These are phyloP conservation scores for Aotus griseimembra DNA, from an alignment of 2,797 vertebrate genomes.

Conservation along the genomic window DNA sequence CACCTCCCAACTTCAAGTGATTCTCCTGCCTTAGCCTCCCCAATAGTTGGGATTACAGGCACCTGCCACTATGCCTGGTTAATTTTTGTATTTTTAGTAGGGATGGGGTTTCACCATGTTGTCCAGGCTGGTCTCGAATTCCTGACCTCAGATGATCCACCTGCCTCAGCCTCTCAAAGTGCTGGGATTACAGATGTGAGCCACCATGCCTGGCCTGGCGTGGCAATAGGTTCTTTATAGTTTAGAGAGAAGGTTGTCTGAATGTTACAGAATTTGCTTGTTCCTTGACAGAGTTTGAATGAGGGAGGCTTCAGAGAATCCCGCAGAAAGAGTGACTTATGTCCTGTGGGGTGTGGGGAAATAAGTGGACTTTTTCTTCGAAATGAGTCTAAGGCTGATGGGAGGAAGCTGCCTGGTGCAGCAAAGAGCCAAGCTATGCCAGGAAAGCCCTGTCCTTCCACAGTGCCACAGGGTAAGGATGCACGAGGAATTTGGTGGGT, in stretches of 20 bases:
- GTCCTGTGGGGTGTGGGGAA: not conserved
- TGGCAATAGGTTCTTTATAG: not conserved
- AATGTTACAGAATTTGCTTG: not conserved
- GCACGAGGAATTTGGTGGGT: not conserved
- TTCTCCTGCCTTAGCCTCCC: not conserved
- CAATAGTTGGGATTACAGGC: not conserved
- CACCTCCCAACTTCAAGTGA: not conserved
- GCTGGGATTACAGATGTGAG: not conserved
- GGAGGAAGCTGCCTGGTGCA: not conserved
- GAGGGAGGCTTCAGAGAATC: not conserved
- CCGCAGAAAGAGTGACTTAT: not conserved
- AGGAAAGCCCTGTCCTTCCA: not conserved
- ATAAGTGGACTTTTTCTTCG: not conserved
- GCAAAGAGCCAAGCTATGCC: not conserved
- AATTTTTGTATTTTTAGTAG: not conserved
- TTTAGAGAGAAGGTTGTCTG: not conserved
- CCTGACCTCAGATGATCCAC: not conserved
- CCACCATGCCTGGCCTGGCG: rapidly evolving
- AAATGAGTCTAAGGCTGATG: not conserved
- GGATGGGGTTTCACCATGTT: not conserved
- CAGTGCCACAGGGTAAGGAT: not conserved
- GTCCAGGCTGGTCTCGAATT: not conserved
- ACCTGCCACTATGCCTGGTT: not conserved
- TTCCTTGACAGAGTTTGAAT: not conserved
- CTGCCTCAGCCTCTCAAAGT: not conserved